These are phyloP conservation scores for Mastomys natalensis DNA, from an alignment of 2,113 vertebrate genomes.

Conservation along the genomic window DNA sequence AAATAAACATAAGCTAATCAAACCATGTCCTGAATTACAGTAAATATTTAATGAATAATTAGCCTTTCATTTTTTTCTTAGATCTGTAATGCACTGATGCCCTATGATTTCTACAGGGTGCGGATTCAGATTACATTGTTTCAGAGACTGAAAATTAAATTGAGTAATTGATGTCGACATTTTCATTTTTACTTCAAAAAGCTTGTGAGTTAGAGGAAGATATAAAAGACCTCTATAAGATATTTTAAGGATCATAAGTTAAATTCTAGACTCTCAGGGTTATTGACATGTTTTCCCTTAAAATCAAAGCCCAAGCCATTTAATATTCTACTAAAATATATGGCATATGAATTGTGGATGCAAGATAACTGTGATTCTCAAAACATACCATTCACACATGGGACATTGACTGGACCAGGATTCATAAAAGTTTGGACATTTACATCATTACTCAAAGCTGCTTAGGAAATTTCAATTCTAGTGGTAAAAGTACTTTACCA, in stretches of 20 bases:
- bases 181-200: constrained; percentile 51
- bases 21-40: not conserved
- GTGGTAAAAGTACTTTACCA: not conserved
- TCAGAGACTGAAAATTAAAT: constrained; percentile 15
- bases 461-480: not conserved
- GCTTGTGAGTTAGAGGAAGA: not conserved
- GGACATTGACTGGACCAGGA: not conserved
- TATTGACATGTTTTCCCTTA: not conserved
- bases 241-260: constrained; percentile 7
- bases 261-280: not conserved
- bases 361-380: not conserved
- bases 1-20: not conserved
- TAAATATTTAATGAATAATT: constrained; percentile 53
- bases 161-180: not conserved
- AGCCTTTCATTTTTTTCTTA: constrained; percentile 37
- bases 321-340: not conserved
- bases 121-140: constrained; percentile 2
- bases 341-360: not conserved
- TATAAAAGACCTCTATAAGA: not conserved
- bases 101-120: not conserved
- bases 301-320: constrained; percentile 33
- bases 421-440: not conserved
- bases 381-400: not conserved
- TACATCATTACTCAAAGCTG: not conserved
- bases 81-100: constrained; percentile 9